Evolutionary conservation across 2,797 vertebrate species (phyloP).

Genomic region (Hippocampus kuda): DNA sequence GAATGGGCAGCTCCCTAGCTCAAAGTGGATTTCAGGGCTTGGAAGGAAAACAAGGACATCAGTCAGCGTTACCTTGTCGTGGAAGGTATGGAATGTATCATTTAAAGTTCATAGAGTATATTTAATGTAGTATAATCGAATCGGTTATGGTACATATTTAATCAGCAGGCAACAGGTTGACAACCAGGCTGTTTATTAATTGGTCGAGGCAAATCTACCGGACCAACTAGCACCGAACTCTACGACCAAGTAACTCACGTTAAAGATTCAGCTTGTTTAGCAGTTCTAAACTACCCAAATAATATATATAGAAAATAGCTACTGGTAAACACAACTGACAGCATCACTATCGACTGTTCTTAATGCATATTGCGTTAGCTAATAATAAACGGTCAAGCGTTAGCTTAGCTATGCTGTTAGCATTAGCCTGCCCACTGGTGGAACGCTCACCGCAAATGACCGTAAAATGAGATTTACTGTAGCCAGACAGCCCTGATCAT

Average conservation of each 20-base stretch:
- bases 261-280: slow-evolving; percentile 8
- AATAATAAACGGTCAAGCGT: slow-evolving; percentile 23
- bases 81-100: slow-evolving; percentile 58
- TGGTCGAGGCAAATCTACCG: slow-evolving; percentile 38
- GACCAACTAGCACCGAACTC: slow-evolving; percentile 51
- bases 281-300: background rate
- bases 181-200: slow-evolving; percentile 28
- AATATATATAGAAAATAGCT: background rate
- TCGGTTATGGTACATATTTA: background rate
- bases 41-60: slow-evolving; percentile 71
- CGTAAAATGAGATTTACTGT: slow-evolving; percentile 16
- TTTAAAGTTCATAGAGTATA: slow-evolving; percentile 50
- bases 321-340: slow-evolving; percentile 1
- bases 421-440: slow-evolving; percentile 38
- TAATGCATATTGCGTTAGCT: slow-evolving; percentile 19
- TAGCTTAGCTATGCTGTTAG: slow-evolving; percentile 50
- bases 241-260: slow-evolving; percentile 39
- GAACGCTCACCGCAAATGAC: slow-evolving; percentile 36
- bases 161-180: slow-evolving; percentile 15
- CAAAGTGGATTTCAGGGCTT: slow-evolving; percentile 72
- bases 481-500: slow-evolving; percentile 9
- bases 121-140: slow-evolving; percentile 2
- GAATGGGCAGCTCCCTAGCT: slow-evolving; percentile 45
- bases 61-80: slow-evolving; percentile 53
- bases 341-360: background rate